Evolutionary conservation across 2,888 invertebrate genomes (phyloP), one percentile per base, ranked within the genome.

Genomic region (Xestobium rufovillosum): DNA sequence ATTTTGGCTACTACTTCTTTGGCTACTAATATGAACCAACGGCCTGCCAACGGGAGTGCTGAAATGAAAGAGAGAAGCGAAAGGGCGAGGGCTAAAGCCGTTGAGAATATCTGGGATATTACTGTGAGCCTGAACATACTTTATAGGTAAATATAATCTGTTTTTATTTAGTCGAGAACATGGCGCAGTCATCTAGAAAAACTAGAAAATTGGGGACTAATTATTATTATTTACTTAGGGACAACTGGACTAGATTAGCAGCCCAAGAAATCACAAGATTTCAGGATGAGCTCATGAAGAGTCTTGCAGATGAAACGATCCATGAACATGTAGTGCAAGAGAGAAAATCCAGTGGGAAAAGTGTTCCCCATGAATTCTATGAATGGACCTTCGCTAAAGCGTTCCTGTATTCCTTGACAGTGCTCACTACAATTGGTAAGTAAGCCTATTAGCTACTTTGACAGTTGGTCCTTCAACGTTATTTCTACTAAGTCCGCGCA

Each of bases 351-450:
- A 60, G 48, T 63, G 67, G 63, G 62, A 69, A 64, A 66, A 67
- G 44, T n/a, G 37, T 36, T 3, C 6, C n/a, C 6, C 44, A 48
- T 1, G 60, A 59, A 4, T 45, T 80, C 51, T 77, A 81, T 61
- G 86, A 88, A 63, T 89, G 88, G 88, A 87, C 83, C 63, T 81
- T 88, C 63, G 86, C 88, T 36, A 79, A 83, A 56, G 89, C 94
- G 36, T 94, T 95, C 69, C 79, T 95, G 53, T 95, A 94, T 68
- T 92, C 92, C 13, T 75, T 95, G 50, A 94, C 94, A 23, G 90
- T 95, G 47, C 75, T 95, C 53, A 94, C 92, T 32, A 94, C 88
- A 42, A 86, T 88, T 61, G 88, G 88, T 88, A 65, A 80, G 82
- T 70, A 44, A 23, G 26, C 4, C 6, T 34, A 23, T 11, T 37